Evolutionary conservation across 2,797 vertebrate species (phyloP), one percentile per base, ranked within the genome.

Genomic region (Cheracebus regulus): DNA sequence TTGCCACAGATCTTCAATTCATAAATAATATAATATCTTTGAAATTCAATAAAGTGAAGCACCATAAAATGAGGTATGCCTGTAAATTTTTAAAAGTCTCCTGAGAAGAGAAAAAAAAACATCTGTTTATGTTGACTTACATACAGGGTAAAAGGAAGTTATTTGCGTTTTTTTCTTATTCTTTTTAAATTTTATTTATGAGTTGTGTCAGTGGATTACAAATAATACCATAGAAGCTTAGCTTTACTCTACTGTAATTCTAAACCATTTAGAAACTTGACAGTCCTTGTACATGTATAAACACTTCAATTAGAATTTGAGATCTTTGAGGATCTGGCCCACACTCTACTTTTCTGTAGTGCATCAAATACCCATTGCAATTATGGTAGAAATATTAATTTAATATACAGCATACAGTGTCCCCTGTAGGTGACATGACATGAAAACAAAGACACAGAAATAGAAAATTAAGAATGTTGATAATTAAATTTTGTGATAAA

Each of bases 401-500:
- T 95, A 78, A 67, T 5, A 39, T 76, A 13, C 39, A 70, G 19
- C 30, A 22, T 39, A n/a, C 6, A 82, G n/a, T 41, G 12, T 64
- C 9, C 19, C 48, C 75, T 90, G 39, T 4, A 90, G n/a, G 41
- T 75, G 58, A 78, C 33, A 55, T 14, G 11, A 19, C 87, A 67
- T 78, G 73, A 95, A 96, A 55, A 39, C 39, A 82, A 75, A 64
- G 44, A 94, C 14, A 46, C 1, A 19, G 44, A 86, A 90, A 73
- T n/a, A 95, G 58, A 96, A 96, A 93, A 50, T 11, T 55, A 73
- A 83, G 12, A 48, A 36, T 67, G 20, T 67, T 1, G 0, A 55
- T 78, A 84, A 93, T 93, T 93, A 90, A 92, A 93, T 92, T 67
- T 90, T 92, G 15, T 78, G 17, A 41, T 92, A 26, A 90, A 90